A percentile compares a stretch with the other conserved stretches of the same genome.
Conservation (phyloP, 1,140 invertebrate genomes). For the Drosophila grimshawi region DNA sequence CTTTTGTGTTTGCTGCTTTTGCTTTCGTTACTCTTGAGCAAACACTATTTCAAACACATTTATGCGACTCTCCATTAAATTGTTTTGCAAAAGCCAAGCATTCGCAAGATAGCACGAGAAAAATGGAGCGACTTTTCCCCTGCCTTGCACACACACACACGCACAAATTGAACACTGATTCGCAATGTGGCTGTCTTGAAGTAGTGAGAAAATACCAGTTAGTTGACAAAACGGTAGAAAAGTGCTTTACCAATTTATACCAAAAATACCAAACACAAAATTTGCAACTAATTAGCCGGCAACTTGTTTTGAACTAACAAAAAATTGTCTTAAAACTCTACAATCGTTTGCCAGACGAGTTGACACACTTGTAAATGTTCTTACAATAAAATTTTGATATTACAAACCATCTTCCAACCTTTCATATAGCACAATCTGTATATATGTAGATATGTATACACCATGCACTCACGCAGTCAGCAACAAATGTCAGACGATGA, state of each 20-base stretch:
- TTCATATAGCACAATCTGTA: slow-evolving; percentile 2
- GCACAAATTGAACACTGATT: slow-evolving; percentile 49
- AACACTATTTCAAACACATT: slow-evolving; percentile 54
- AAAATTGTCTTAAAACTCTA: neutral
- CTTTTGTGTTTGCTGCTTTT: slow-evolving; percentile 15
- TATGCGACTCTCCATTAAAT: slow-evolving; percentile 48
- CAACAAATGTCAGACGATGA: neutral
- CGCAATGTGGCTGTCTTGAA: slow-evolving; percentile 34
- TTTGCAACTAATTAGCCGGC: slow-evolving; percentile 16
- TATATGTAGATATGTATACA: neutral
- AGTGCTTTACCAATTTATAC: slow-evolving; percentile 1
- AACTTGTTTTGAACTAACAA: slow-evolving; percentile 17
- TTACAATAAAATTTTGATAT: neutral
- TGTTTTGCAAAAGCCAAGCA: slow-evolving; percentile 57
- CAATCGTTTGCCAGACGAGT: neutral
- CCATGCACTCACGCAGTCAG: slow-evolving; percentile 1
- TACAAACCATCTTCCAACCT: neutral
- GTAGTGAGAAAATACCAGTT: slow-evolving; percentile 25
- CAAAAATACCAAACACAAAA: slow-evolving; percentile 20
- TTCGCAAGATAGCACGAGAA: slow-evolving; percentile 75
- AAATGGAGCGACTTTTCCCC: slow-evolving; percentile 77
- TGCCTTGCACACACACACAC: slow-evolving; percentile 67
- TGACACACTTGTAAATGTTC: neutral
- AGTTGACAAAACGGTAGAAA: neutral
- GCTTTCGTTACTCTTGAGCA: slow-evolving; percentile 39